phyloP scores from a whole-genome alignment of 2,113 vertebrate species.

The Baryphthengus martii region DNA sequence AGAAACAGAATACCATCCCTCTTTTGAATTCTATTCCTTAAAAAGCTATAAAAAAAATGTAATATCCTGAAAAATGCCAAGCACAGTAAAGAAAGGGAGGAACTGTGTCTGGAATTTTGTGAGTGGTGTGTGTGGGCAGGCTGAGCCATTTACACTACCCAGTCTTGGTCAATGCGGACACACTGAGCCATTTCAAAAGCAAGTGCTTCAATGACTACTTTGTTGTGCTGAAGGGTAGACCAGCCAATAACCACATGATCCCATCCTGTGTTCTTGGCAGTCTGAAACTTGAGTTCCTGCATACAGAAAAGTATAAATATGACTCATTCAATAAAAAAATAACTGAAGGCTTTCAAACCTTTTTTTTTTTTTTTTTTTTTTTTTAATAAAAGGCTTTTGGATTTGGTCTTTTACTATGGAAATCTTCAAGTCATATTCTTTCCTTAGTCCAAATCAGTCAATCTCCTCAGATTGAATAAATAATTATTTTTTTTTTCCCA shows the following conservation, averaged over 20 bases:
- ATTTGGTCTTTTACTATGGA: not conserved
- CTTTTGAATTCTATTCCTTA: not conserved
- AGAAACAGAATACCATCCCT: not conserved
- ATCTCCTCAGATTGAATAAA: not conserved
- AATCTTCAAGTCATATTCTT: not conserved
- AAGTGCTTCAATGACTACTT: slow-evolving; percentile 40
- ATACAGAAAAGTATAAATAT: slow-evolving; percentile 15
- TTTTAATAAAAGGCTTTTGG: not conserved
- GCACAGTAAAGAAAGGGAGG: not conserved
- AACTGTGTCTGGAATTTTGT: not conserved
- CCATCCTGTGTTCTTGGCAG: slow-evolving; percentile 48
- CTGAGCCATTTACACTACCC: not conserved
- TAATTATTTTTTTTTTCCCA: not conserved
- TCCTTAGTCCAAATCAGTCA: not conserved
- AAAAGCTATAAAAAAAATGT: not conserved
- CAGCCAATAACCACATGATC: slow-evolving; percentile 51
- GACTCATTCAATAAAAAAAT: slow-evolving; percentile 18
- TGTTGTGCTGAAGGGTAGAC: not conserved
- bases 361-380: not conserved
- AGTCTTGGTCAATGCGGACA: not conserved
- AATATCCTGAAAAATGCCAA: not conserved
- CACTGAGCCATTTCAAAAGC: slow-evolving; percentile 9
- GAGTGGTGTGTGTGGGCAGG: not conserved
- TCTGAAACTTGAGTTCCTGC: slow-evolving; percentile 10
- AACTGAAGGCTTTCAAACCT: not conserved